Base-by-base conservation (phyloP, 2,888 invertebrate species). In the Aphidoletes aphidimyza region DNA sequence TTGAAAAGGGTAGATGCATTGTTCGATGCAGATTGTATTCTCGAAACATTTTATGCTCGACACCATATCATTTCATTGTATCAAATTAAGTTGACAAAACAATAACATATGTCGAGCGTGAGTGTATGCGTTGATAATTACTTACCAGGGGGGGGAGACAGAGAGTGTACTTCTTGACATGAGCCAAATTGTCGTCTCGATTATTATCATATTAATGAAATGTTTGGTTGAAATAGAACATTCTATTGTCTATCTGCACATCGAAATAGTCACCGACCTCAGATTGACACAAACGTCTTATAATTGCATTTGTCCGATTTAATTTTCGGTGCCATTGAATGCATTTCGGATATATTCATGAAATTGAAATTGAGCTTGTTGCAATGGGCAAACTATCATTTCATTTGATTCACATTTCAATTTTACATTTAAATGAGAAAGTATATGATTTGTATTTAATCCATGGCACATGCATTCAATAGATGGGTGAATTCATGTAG, bases 391-490 rank as follows among this genome's bases (percentile, higher is more conserved):
- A 2, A 26, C 14, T 14, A 9, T 6, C 14, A 30, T 69, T 69
- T 69, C 69, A n/a, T n/a, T n/a, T n/a, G 69, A 26, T 69, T 17
- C 30, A 69, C n/a, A 30, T 30, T n/a, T n/a, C n/a, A n/a, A 30
- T 69, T 69, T 69, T 69, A 14, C 30, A 69, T 69, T 69, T 69
- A 69, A 69, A 69, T 69, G 69, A 69, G 69, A 11, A 69, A 69
- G n/a, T 6, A 19, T 54, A 6, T 0, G 69, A 69, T 69, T 30
- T 69, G 34, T 69, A 30, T 34, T 69, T 69, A 69, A 30, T 69
- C 30, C 34, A n/a, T n/a, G n/a, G n/a, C 69, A 14, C 14, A 30
- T 30, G 17, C 34, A 19, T 54, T 26, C 19, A 19, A 11, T 69
- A n/a, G 30, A 69, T 69, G 1, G 69, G 69, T 69, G 17, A 30